These are phyloP conservation scores for Philopedon plagiatum DNA, from an alignment of 2,888 invertebrate genomes.

Conservation along the genomic window DNA sequence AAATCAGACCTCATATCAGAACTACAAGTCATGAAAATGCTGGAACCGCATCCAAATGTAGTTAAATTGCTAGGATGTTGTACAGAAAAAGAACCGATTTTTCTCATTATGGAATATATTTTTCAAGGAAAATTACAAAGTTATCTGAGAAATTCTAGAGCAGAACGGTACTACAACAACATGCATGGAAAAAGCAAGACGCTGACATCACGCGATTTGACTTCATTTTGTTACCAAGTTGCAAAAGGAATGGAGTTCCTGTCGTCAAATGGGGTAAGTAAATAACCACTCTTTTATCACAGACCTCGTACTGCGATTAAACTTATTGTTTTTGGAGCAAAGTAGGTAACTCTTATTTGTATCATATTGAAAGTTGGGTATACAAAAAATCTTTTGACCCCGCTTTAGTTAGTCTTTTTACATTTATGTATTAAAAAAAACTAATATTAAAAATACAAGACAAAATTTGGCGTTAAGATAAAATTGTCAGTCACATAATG, in stretches of 20 bases:
- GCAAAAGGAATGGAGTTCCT: slow-evolving; percentile 92
- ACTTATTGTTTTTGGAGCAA: too few relatives aligned
- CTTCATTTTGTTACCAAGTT: slow-evolving; percentile 92
- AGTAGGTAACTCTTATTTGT: too few relatives aligned
- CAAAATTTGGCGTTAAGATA: too few relatives aligned
- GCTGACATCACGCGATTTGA: slow-evolving; percentile 88
- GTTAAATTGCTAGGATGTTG: slow-evolving; percentile 91
- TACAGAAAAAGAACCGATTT: slow-evolving; percentile 91
- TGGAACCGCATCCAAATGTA: slow-evolving; percentile 92
- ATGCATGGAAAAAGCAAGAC: slow-evolving; percentile 83
- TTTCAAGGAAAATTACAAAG: slow-evolving; percentile 91
- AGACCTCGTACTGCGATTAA: too few relatives aligned
- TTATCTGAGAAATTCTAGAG: slow-evolving; percentile 87
- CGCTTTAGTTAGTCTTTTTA: too few relatives aligned
- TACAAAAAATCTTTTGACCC: too few relatives aligned
- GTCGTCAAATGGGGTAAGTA: slow-evolving; percentile 84
- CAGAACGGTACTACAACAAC: slow-evolving; percentile 86
- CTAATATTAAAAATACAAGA: too few relatives aligned
- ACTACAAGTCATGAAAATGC: slow-evolving; percentile 90
- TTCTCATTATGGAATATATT: slow-evolving; percentile 94
- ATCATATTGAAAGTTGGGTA: too few relatives aligned
- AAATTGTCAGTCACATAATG: too few relatives aligned
- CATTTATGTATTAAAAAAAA: too few relatives aligned
- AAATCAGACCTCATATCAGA: slow-evolving; percentile 90
- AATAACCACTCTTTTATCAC: background rate